A percentile compares a stretch with the other conserved stretches of the same genome.
Evolutionary conservation across 1,140 invertebrate genomes (phyloP).

Genomic region (Drosophila eugracilis): DNA sequence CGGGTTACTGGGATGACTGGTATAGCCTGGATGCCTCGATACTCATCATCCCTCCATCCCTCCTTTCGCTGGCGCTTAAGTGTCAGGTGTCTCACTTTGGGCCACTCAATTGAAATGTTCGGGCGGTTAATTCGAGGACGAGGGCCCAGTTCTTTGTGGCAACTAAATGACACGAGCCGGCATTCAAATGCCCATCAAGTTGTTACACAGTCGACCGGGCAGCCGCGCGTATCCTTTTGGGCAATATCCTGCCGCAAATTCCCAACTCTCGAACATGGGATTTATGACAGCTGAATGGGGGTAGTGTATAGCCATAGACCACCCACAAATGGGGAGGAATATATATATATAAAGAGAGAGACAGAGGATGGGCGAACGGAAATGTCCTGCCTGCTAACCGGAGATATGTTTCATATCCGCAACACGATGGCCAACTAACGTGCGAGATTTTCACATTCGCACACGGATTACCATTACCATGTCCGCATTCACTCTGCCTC

Average conservation of each 20-base stretch:
- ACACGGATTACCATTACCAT: constrained; percentile 13
- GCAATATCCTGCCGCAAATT: constrained; percentile 75
- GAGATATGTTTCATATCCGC: constrained; percentile 84
- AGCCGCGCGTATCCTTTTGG: constrained; percentile 69
- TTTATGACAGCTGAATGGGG: constrained; percentile 74
- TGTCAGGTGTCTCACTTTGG: constrained; percentile 77
- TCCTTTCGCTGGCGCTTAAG: constrained; percentile 61
- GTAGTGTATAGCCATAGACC: background rate
- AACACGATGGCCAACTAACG: constrained; percentile 53
- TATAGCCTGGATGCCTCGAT: constrained; percentile 6
- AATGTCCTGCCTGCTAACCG: constrained; percentile 84
- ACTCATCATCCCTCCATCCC: constrained; percentile 26
- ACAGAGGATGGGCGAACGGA: constrained; percentile 48
- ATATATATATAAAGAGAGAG: background rate
- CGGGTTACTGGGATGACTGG: background rate
- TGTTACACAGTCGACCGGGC: constrained; percentile 64
- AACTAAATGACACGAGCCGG: constrained; percentile 63
- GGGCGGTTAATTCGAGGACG: constrained; percentile 30
- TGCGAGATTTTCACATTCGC: constrained; percentile 36
- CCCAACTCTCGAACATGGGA: constrained; percentile 59
- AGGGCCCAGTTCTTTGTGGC: constrained; percentile 37
- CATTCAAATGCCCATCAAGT: constrained; percentile 81
- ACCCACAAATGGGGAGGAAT: too few relatives aligned
- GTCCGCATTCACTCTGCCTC: constrained; percentile 35
- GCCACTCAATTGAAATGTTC: constrained; percentile 74